Percentiles rank a stretch among this genome's conserved stretches.
Evolutionary conservation across 2,888 invertebrate genomes (phyloP).

Genomic region (Drosophila suboccidentalis): DNA sequence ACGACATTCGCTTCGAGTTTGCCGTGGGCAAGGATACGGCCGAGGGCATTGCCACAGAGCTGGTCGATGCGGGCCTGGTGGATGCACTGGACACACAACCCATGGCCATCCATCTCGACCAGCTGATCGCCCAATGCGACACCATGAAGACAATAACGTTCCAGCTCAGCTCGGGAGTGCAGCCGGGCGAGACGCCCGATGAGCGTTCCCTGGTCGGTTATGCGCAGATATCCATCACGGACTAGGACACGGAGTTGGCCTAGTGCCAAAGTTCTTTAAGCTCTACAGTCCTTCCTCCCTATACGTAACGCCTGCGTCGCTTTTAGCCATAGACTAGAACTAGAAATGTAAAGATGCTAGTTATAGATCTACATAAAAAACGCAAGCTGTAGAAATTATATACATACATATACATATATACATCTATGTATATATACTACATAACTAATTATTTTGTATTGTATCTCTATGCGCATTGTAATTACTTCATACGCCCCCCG

Average conservation of each 20-base stretch:
- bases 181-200: slow-evolving; percentile 93
- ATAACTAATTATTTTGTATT: slow-evolving; percentile 12
- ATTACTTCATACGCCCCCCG: slow-evolving; percentile 63
- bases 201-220: slow-evolving; percentile 98
- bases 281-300: slow-evolving; percentile 14
- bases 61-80: slow-evolving; percentile 97
- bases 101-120: slow-evolving; percentile 97
- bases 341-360: slow-evolving; percentile 66
- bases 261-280: slow-evolving; percentile 31
- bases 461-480: slow-evolving; percentile 65
- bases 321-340: slow-evolving; percentile 64
- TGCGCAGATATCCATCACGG: slow-evolving; percentile 98
- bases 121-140: slow-evolving; percentile 92
- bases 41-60: slow-evolving; percentile 96
- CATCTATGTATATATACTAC: slow-evolving; percentile 3
- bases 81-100: slow-evolving; percentile 95
- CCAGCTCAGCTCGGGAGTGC: slow-evolving; percentile 91
- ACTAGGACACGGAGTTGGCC: slow-evolving; percentile 87
- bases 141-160: slow-evolving; percentile 93
- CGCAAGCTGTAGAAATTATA: slow-evolving; percentile 42
- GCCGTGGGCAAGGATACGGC: slow-evolving; percentile 95
- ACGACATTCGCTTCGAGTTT: slow-evolving; percentile 99
- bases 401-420: slow-evolving; percentile 1
- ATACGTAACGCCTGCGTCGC: slow-evolving; percentile 19
- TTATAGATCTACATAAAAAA: slow-evolving; percentile 57